Conservation (phyloP, 30 jellyfish, hydroid and myxozoan species). For the Aurelia aurita complex sp. Pacific region DNA sequence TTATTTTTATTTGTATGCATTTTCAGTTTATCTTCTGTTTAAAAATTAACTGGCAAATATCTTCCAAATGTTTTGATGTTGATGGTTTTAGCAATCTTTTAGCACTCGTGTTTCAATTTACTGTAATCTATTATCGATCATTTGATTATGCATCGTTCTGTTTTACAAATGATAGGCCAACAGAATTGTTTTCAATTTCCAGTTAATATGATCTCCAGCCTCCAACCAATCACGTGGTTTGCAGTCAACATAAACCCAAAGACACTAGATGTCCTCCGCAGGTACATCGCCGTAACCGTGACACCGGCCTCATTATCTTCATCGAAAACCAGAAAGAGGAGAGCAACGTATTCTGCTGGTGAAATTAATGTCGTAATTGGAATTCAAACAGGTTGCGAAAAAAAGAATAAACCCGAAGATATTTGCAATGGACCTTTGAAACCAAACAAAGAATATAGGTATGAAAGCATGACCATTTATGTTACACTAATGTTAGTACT, state of each 20-base stretch:
- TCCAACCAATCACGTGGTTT: conserved; percentile 70
- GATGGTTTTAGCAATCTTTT: too few species aligned
- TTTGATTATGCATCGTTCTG: too few species aligned
- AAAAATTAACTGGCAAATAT: background rate
- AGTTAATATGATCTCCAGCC: conserved; percentile 52
- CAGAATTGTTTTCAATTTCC: background rate
- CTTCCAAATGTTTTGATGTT: background rate
- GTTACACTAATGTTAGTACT: too few species aligned
- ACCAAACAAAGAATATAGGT: conserved; percentile 75
- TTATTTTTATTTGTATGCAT: background rate
- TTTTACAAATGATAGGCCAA: background rate
- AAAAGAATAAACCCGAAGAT: conserved; percentile 4
- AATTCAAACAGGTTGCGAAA: conserved; percentile 49
- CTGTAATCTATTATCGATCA: too few species aligned
- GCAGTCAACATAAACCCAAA: conserved; percentile 19
- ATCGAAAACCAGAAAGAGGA: conserved; percentile 11
- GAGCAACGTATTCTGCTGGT: background rate
- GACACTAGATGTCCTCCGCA: conserved; percentile 30
- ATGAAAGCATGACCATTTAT: background rate
- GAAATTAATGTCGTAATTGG: conserved; percentile 65
- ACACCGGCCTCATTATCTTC: background rate
- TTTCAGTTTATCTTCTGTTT: background rate
- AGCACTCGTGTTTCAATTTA: too few species aligned
- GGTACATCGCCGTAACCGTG: conserved; percentile 51
- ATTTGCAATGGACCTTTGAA: conserved; percentile 87